A percentile compares a stretch with the other conserved stretches of the same genome.
Conservation (phyloP, 2,113 vertebrate species). For the Crocuta crocuta region DNA sequence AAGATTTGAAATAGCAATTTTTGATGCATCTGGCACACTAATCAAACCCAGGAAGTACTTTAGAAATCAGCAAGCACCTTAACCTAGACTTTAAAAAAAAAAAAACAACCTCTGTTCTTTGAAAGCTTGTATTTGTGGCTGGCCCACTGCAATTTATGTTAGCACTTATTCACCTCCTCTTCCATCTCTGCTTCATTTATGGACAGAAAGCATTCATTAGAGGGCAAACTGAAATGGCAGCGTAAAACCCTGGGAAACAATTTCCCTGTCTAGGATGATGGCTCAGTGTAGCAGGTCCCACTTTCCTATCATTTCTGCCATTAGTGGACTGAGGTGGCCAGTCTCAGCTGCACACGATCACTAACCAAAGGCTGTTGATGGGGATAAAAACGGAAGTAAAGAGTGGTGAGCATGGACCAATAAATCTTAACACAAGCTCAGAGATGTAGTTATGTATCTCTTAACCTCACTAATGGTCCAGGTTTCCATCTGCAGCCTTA, state of each 20-base stretch:
- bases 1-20: constrained; percentile 62
- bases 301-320: constrained; percentile 51
- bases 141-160: constrained; percentile 59
- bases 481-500: constrained; percentile 48
- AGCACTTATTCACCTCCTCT: constrained; percentile 69
- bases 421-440: constrained; percentile 74
- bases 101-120: constrained; percentile 50
- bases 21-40: constrained; percentile 50
- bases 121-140: constrained; percentile 72
- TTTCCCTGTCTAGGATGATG: constrained; percentile 70
- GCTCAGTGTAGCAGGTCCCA: constrained; percentile 17
- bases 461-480: constrained; percentile 43
- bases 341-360: constrained; percentile 36
- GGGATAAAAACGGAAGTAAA: constrained; percentile 75
- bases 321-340: constrained; percentile 56
- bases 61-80: constrained; percentile 68
- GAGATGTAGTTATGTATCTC: constrained; percentile 34
- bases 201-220: constrained; percentile 71
- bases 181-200: constrained; percentile 75
- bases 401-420: constrained; percentile 65
- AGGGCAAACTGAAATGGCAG: constrained; percentile 71
- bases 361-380: constrained; percentile 50
- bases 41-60: constrained; percentile 69
- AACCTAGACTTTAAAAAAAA: constrained; percentile 51
- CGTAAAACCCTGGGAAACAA: constrained; percentile 74